Conservation (phyloP, 2,113 vertebrate genomes). For the Eretmochelys imbricata region DNA sequence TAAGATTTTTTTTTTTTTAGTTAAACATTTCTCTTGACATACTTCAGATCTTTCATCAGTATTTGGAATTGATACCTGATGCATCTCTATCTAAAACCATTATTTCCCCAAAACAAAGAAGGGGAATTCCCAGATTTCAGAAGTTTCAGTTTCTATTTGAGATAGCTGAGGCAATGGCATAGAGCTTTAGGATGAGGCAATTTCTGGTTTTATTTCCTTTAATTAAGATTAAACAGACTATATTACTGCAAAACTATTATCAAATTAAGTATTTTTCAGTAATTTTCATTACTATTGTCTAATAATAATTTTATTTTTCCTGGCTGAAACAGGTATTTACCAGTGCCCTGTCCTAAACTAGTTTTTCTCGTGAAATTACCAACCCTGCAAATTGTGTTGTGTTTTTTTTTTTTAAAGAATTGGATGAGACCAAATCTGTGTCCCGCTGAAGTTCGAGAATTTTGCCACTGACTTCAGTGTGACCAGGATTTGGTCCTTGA, state of each 20-base stretch:
- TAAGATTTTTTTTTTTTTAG: not conserved
- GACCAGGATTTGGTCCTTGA: conserved; percentile 15
- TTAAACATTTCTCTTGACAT: not conserved
- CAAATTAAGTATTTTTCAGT: not conserved
- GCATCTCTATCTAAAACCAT: not conserved
- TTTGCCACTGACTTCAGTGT: not conserved
- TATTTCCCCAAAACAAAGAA: not conserved
- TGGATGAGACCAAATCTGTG: not conserved
- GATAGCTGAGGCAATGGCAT: not conserved
- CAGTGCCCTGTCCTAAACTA: not conserved
- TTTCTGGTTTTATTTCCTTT: not conserved
- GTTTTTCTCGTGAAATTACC: not conserved
- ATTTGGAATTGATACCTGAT: not conserved
- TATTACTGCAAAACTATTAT: not conserved
- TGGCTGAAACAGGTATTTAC: not conserved
- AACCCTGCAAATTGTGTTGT: not conserved
- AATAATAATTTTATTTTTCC: not conserved
- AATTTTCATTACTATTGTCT: not conserved
- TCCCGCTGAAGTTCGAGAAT: not conserved
- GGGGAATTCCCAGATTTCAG: not conserved
- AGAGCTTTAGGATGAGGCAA: not conserved
- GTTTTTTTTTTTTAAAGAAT: not conserved
- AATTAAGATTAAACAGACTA: not conserved
- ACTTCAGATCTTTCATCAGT: not conserved
- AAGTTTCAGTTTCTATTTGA: not conserved